Evolutionary conservation across 2,797 vertebrate species (phyloP).

Genomic region (Myotis planiceps): DNA sequence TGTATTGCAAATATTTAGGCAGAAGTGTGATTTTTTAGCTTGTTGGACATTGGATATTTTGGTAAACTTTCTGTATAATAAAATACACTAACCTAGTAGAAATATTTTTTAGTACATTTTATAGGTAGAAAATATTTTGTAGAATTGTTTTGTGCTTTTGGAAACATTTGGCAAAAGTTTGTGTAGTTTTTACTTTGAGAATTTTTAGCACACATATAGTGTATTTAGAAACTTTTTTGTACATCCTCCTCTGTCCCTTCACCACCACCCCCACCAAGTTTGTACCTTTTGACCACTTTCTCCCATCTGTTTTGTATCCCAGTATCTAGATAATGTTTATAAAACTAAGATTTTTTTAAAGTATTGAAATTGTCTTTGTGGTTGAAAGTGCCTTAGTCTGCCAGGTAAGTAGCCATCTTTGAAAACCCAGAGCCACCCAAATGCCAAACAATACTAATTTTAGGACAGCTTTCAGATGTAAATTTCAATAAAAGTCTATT

Average conservation of each 20-base stretch:
- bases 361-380: not conserved
- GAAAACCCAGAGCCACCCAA: not conserved
- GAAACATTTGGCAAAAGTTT: slow-evolving; percentile 21
- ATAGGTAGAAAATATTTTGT: not conserved
- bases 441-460: slow-evolving; percentile 17
- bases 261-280: not conserved
- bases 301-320: not conserved
- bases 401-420: slow-evolving; percentile 9
- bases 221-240: not conserved
- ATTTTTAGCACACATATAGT: not conserved
- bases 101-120: slow-evolving; percentile 13
- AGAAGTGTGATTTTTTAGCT: slow-evolving; percentile 39
- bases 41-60: slow-evolving; percentile 6
- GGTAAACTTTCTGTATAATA: slow-evolving; percentile 20
- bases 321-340: not conserved
- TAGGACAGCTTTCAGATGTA: not conserved
- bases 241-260: no score
- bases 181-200: slow-evolving; percentile 11
- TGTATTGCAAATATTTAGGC: not conserved
- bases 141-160: slow-evolving; percentile 21
- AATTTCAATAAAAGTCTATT: not conserved
- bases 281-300: not conserved
- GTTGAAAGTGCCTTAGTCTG: slow-evolving; percentile 4
- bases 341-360: slow-evolving; percentile 16
- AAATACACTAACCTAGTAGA: not conserved